Conservation (phyloP, 92 coral and sea anemone genomes). For the Phenganax stokvisi region DNA sequence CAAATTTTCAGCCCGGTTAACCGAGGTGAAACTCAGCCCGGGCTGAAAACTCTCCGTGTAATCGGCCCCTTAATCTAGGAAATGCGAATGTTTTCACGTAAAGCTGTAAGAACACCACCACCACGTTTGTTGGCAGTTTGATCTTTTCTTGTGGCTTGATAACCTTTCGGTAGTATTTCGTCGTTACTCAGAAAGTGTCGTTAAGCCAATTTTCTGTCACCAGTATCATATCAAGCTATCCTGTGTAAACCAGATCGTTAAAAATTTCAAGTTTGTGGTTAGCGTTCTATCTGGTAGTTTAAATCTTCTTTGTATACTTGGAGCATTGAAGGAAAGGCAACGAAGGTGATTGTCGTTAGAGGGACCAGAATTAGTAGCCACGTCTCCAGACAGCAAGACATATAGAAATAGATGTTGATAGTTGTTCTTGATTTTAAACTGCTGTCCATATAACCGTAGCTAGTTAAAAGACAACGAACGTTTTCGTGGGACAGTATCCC, state of each 20-base stretch:
- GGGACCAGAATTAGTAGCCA: not conserved
- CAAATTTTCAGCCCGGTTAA: too few species aligned
- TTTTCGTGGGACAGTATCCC: too few species aligned
- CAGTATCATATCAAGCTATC: constrained; percentile 40
- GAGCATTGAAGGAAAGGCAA: constrained; percentile 12
- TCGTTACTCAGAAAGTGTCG: constrained; percentile 33
- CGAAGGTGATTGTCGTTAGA: not conserved
- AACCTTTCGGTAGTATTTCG: constrained; percentile 44
- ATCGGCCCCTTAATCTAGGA: not conserved
- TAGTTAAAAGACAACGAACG: not conserved
- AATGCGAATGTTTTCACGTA: constrained; percentile 4
- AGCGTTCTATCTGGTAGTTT: constrained; percentile 36
- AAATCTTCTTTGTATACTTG: constrained; percentile 32
- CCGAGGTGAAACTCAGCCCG: too few species aligned
- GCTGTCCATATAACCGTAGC: not conserved
- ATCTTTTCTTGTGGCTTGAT: constrained; percentile 45
- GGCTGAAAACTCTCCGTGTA: too few species aligned
- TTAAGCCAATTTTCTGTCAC: constrained; percentile 50
- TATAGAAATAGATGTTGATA: not conserved
- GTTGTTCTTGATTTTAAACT: not conserved
- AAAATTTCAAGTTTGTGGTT: constrained; percentile 38
- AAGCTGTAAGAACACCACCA: constrained; percentile 45
- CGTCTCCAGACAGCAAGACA: not conserved
- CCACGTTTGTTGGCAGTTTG: constrained; percentile 45
- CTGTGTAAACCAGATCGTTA: constrained; percentile 6